These are phyloP conservation scores for Psittacula echo DNA, from an alignment of 2,797 vertebrate species.

Conservation along the genomic window DNA sequence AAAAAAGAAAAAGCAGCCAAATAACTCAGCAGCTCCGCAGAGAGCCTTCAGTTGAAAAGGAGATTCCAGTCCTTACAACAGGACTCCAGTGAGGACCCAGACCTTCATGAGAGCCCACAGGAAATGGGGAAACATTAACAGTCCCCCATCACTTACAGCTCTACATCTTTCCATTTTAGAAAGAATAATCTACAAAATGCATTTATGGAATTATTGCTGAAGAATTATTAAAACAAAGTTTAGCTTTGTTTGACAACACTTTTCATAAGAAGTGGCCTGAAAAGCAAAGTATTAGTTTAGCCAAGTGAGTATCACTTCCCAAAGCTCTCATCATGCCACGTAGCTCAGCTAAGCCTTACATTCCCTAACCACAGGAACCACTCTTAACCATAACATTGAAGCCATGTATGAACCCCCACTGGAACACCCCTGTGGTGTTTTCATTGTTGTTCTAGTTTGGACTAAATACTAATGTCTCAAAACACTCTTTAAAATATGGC, in stretches of 20 bases:
- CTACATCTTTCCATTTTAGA: neutral
- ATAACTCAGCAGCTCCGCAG: neutral
- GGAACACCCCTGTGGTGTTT: neutral
- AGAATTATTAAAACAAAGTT: neutral
- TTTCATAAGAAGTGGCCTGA: neutral
- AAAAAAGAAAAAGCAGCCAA: neutral
- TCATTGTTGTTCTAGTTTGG: neutral
- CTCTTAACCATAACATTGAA: neutral
- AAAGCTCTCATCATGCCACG: neutral
- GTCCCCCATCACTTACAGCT: neutral
- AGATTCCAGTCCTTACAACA: neutral
- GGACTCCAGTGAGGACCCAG: neutral
- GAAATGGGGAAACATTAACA: neutral
- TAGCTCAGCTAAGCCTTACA: neutral
- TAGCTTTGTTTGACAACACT: neutral
- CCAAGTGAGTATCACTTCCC: neutral
- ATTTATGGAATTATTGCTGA: neutral
- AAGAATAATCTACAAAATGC: neutral
- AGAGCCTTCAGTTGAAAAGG: neutral
- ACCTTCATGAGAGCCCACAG: neutral
- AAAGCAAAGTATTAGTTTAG: neutral
- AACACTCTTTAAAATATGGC: neutral
- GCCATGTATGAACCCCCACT: neutral
- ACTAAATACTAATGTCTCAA: neutral
- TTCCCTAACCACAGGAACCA: neutral